phyloP scores from a whole-genome alignment of 2,113 vertebrate genomes.

The Amphilophus citrinellus region DNA sequence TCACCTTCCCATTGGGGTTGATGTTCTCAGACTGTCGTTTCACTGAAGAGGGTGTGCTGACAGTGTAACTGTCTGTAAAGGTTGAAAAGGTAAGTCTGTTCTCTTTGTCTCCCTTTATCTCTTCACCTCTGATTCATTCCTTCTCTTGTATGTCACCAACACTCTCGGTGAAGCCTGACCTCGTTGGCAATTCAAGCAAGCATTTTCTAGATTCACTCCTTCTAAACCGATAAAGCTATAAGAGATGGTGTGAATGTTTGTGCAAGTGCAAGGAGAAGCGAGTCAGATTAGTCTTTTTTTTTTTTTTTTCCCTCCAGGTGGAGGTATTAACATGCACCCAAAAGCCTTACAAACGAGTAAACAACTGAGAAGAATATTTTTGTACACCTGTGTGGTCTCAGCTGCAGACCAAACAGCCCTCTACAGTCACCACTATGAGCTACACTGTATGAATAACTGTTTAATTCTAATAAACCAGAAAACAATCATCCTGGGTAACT shows the following conservation, averaged over 20 bases:
- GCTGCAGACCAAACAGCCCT: not conserved
- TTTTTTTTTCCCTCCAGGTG: not conserved
- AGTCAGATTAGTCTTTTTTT: not conserved
- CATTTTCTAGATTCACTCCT: not conserved
- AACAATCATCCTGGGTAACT: not conserved
- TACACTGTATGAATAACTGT: not conserved
- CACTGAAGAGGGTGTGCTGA: slow-evolving; percentile 7
- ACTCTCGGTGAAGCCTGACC: slow-evolving; percentile 16
- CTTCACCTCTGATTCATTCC: slow-evolving; percentile 27
- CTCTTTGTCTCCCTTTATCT: slow-evolving; percentile 56
- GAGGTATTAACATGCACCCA: too few relatives aligned
- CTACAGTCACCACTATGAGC: not conserved
- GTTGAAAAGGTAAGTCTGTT: slow-evolving; percentile 15
- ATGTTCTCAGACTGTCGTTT: slow-evolving; percentile 21
- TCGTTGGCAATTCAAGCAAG: not conserved
- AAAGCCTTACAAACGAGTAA: not conserved
- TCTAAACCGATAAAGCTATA: not conserved
- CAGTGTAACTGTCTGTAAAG: slow-evolving; percentile 37
- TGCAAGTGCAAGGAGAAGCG: not conserved
- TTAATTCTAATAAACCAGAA: not conserved
- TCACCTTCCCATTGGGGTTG: slow-evolving; percentile 47
- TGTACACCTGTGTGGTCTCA: not conserved
- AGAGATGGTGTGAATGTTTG: not conserved
- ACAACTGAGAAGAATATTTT: not conserved
- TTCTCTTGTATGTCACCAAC: slow-evolving; percentile 4